phyloP scores from a whole-genome alignment of 2,113 vertebrate genomes.

The Microtus richardsoni region DNA sequence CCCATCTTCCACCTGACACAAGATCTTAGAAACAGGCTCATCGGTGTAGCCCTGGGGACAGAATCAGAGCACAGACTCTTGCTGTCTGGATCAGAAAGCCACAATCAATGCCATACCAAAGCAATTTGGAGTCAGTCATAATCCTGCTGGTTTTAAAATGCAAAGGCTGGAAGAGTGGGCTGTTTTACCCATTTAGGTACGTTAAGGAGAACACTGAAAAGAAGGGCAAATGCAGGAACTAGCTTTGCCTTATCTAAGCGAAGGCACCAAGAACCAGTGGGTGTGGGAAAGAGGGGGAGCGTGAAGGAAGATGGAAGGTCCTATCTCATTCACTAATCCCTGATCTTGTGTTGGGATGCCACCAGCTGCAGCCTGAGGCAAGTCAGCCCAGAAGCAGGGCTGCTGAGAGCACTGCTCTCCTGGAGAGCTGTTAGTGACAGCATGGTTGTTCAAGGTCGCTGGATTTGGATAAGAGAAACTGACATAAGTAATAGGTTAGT shows the following conservation, averaged over 20 bases:
- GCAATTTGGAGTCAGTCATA: background rate
- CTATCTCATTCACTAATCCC: background rate
- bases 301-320: background rate
- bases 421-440: background rate
- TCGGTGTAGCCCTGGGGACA: conserved; percentile 89
- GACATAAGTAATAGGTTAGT: background rate
- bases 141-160: background rate
- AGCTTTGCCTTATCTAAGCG: background rate
- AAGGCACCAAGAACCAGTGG: background rate
- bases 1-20: conserved; percentile 91
- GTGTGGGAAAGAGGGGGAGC: background rate
- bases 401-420: background rate
- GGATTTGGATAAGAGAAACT: background rate
- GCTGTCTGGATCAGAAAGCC: background rate
- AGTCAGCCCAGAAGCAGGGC: background rate
- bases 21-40: conserved; percentile 91
- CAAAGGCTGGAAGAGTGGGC: background rate
- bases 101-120: too few relatives aligned
- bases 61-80: background rate
- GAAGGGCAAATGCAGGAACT: background rate
- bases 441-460: background rate
- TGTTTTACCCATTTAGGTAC: background rate
- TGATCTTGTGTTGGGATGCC: background rate
- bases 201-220: background rate
- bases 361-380: background rate